A percentile compares a stretch with the other conserved stretches of the same genome.
Conservation (phyloP, 2,113 vertebrate genomes). For the Tachuris rubrigastra region DNA sequence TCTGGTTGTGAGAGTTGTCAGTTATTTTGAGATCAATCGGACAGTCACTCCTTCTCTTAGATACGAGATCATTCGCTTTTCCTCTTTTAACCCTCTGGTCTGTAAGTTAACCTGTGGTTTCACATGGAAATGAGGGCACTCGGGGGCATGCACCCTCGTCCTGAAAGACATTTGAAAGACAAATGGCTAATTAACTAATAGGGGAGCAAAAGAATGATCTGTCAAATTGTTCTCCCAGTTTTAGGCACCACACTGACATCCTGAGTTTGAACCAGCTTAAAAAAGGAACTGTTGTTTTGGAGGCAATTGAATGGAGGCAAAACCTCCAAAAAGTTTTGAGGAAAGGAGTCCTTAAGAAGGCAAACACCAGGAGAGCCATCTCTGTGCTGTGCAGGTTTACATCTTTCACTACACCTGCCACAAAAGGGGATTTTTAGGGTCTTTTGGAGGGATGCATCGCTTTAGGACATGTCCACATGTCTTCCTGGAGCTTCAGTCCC, state of each 20-base stretch:
- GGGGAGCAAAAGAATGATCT: neutral
- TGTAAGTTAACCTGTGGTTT: neutral
- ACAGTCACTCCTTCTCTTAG: neutral
- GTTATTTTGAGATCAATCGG: neutral
- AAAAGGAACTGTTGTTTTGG: neutral
- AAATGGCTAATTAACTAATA: neutral
- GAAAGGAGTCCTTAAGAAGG: neutral
- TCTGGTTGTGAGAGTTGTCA: neutral
- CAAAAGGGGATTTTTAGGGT: neutral
- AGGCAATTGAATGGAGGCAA: neutral
- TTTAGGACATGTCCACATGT: accelerated
- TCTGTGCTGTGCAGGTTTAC: neutral
- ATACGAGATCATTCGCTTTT: neutral
- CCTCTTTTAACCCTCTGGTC: neutral
- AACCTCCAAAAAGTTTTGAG: neutral
- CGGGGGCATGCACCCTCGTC: neutral
- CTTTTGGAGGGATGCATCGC: accelerated
- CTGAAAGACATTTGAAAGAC: neutral
- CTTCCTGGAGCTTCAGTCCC: neutral
- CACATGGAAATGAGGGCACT: neutral
- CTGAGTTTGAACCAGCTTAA: neutral
- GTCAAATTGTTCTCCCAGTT: neutral
- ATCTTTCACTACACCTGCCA: neutral
- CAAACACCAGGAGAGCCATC: neutral
- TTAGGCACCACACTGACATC: neutral